phyloP scores from a whole-genome alignment of 2,888 invertebrate species.

The Pterobdella sp. region DNA sequence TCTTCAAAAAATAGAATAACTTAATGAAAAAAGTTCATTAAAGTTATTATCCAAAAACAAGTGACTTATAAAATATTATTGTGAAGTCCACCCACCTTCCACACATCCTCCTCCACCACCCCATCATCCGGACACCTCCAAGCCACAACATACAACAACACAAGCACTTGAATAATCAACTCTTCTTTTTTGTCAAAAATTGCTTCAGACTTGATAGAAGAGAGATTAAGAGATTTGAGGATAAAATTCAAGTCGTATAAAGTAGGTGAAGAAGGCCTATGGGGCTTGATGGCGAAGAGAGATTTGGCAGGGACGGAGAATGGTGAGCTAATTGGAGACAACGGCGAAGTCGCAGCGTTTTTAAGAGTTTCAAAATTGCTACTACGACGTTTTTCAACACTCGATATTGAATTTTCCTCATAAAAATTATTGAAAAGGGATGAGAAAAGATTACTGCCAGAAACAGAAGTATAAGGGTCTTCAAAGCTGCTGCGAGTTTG shows the following conservation, averaged over 20 bases:
- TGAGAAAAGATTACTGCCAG: neutral
- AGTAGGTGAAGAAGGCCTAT: neutral
- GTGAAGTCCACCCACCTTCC: constrained; percentile 33
- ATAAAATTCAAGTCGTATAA: neutral
- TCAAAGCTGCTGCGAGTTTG: constrained; percentile 1
- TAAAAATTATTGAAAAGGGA: neutral
- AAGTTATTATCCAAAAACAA: too few species aligned
- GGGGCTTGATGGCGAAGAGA: neutral
- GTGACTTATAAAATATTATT: too few species aligned
- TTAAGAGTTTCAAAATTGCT: neutral
- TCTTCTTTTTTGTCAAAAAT: neutral
- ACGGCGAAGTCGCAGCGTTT: neutral
- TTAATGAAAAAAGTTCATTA: too few species aligned
- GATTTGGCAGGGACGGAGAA: neutral
- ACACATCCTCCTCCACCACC: constrained; percentile 16
- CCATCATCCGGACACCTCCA: constrained; percentile 25
- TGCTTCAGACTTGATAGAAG: neutral
- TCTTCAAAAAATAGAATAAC: too few species aligned
- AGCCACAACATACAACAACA: constrained; percentile 11
- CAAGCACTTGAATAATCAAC: neutral
- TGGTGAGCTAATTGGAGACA: neutral
- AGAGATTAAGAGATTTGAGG: neutral
- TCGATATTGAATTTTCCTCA: too few species aligned
- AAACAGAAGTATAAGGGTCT: neutral
- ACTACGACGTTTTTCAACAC: too few species aligned